Evolutionary conservation across 2,888 invertebrate genomes (phyloP).

Genomic region (Zonitis immaculata): DNA sequence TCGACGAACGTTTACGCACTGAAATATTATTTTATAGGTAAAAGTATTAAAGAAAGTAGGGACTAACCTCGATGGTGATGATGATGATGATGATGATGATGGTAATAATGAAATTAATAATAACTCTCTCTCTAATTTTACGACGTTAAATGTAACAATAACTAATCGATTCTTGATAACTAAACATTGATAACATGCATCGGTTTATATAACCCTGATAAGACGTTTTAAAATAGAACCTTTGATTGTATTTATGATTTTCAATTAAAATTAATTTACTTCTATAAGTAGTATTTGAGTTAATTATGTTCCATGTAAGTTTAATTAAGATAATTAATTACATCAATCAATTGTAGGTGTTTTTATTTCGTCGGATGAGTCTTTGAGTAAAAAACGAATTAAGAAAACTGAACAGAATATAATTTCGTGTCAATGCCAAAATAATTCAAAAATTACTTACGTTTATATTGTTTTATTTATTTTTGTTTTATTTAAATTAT

Average conservation of each 20-base stretch:
- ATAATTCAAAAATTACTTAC: background rate
- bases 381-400: background rate
- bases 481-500: background rate
- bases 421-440: background rate
- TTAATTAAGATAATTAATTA: background rate
- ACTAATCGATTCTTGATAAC: background rate
- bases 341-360: background rate
- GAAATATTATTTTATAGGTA: slow-evolving; percentile 13
- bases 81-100: slow-evolving; percentile 1
- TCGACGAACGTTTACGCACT: slow-evolving; percentile 11
- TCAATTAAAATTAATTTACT: background rate
- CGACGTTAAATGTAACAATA: background rate
- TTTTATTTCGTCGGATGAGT: background rate
- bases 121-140: slow-evolving; percentile 15
- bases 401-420: background rate
- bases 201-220: slow-evolving; percentile 1
- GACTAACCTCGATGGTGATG: slow-evolving; percentile 15
- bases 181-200: background rate
- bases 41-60: slow-evolving; percentile 21
- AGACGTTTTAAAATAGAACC: background rate
- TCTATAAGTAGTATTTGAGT: background rate
- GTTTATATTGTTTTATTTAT: too few species aligned
- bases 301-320: background rate
- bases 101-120: slow-evolving; percentile 2
- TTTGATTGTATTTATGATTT: background rate